These are phyloP conservation scores for Macropis europaea DNA, from an alignment of 2,888 invertebrate species.

Conservation along the genomic window DNA sequence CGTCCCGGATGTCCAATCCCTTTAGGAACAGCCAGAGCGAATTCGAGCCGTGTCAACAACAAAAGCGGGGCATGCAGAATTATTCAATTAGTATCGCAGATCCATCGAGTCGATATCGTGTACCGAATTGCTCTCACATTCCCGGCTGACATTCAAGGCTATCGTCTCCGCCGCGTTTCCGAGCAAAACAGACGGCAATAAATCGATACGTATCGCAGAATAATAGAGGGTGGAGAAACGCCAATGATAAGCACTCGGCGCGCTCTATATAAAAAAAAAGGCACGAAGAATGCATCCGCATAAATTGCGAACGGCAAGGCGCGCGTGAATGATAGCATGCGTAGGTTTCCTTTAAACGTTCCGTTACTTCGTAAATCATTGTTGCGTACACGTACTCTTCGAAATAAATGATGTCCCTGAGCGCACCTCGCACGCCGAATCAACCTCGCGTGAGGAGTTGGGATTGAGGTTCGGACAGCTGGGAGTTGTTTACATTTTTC, in stretches of 20 bases:
- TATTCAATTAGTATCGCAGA: constrained; percentile 30
- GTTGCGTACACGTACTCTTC: too few species aligned
- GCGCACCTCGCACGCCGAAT: too few species aligned
- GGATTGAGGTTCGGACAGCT: too few species aligned
- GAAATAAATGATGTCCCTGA: too few species aligned
- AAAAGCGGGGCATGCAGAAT: constrained; percentile 13
- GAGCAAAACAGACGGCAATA: constrained; percentile 16
- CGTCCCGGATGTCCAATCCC: neutral
- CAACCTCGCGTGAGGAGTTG: too few species aligned
- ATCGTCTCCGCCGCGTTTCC: constrained; percentile 6
- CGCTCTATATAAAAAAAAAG: neutral
- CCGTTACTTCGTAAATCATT: neutral
- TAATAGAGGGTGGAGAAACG: constrained; percentile 35
- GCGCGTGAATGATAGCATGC: constrained; percentile 7
- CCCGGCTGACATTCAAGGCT: constrained; percentile 28
- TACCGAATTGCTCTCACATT: constrained; percentile 31
- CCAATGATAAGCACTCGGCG: constrained; percentile 14
- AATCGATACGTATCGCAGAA: constrained; percentile 24
- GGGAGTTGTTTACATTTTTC: too few species aligned
- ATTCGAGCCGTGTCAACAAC: constrained; percentile 6
- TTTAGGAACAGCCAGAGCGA: neutral
- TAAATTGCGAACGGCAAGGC: constrained; percentile 3
- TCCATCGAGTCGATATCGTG: constrained; percentile 14
- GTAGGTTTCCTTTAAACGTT: neutral
- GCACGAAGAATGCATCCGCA: constrained; percentile 13